Percentiles rank a stretch among this genome's conserved stretches.
These are phyloP conservation scores for Sussaba pulchella DNA, from an alignment of 2,888 invertebrate genomes.

Conservation along the genomic window DNA sequence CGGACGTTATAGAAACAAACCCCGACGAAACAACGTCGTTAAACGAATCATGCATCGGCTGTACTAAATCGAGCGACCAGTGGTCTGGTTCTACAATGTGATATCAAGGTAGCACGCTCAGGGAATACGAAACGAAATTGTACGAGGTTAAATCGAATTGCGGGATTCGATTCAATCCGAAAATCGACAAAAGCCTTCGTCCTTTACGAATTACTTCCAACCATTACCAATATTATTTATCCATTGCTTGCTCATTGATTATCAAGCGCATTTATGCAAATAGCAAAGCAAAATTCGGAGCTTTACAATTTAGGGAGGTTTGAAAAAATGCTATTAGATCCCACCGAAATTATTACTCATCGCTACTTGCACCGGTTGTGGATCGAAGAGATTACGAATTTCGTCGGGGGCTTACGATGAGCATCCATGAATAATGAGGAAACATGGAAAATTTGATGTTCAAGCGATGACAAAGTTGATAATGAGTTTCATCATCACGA, in stretches of 20 bases:
- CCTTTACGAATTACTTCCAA: background rate
- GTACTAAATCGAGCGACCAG: background rate
- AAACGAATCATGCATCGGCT: conserved; percentile 39
- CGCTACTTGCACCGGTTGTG: too few relatives aligned
- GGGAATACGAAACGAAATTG: conserved; percentile 37
- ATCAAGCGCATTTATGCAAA: too few relatives aligned
- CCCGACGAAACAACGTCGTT: conserved; percentile 9
- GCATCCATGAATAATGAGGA: too few relatives aligned
- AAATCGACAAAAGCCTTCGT: background rate
- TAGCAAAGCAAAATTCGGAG: background rate
- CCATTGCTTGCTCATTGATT: too few relatives aligned
- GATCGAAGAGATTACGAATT: background rate
- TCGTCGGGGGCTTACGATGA: background rate
- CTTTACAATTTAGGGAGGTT: background rate
- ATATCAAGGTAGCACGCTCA: conserved; percentile 16
- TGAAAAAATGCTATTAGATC: too few relatives aligned
- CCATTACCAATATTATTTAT: too few relatives aligned
- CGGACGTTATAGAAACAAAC: background rate
- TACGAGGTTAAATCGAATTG: background rate
- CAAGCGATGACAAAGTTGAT: conserved; percentile 28
- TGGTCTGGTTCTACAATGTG: conserved; percentile 37
- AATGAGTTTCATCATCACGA: conserved; percentile 14
- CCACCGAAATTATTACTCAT: too few relatives aligned
- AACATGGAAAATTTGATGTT: conserved; percentile 2
- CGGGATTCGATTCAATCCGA: conserved; percentile 3